phyloP scores from a whole-genome alignment of 2,888 invertebrate species.

The Macrosiphum euphorbiae region DNA sequence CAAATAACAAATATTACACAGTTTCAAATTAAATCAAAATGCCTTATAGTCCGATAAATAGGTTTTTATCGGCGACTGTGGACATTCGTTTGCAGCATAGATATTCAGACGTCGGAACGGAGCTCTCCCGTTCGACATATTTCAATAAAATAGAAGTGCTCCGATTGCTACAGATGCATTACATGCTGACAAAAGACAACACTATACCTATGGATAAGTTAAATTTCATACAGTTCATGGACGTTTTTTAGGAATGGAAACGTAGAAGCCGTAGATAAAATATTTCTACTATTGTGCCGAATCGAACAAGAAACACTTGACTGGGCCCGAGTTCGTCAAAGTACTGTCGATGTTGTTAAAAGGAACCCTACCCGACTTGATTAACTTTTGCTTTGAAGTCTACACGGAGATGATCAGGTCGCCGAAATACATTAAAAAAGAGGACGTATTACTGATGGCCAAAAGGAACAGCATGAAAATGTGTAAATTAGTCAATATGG shows the following conservation, averaged over 20 bases:
- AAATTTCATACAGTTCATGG: conserved; percentile 31
- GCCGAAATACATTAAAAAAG: neutral
- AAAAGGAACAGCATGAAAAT: neutral
- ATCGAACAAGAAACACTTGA: neutral
- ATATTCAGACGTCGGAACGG: neutral
- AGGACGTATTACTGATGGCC: conserved; percentile 9
- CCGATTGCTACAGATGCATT: conserved; percentile 8
- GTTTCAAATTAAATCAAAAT: neutral
- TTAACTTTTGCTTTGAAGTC: conserved; percentile 25
- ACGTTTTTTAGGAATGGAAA: neutral
- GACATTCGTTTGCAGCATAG: conserved; percentile 22
- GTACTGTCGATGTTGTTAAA: conserved; percentile 11
- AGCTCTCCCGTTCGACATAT: neutral
- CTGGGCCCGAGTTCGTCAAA: conserved; percentile 2
- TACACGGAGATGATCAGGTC: conserved; percentile 24
- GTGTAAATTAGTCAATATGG: neutral
- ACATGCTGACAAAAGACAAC: conserved; percentile 10
- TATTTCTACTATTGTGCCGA: neutral
- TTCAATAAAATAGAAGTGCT: conserved; percentile 2
- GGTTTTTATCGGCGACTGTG: neutral
- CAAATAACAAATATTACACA: neutral
- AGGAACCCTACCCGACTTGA: neutral
- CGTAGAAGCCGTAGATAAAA: neutral
- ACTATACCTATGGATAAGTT: neutral
- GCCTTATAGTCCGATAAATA: neutral